phyloP scores from a whole-genome alignment of 2,113 vertebrate genomes.

The Aspiorhynchus laticeps region DNA sequence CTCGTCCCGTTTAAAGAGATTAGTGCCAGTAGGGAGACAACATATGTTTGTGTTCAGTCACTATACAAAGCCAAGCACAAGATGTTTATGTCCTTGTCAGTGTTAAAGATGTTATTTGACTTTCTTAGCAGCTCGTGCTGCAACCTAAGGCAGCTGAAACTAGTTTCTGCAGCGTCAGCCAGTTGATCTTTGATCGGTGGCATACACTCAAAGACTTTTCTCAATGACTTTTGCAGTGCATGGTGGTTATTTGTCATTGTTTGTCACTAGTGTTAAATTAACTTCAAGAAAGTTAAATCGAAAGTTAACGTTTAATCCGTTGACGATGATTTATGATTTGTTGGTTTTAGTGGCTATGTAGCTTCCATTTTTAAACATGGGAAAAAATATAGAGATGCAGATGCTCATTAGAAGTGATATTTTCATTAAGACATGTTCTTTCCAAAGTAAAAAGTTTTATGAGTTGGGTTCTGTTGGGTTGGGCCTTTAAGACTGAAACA shows the following conservation, averaged over 20 bases:
- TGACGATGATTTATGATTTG: constrained; percentile 5
- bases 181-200: constrained; percentile 32
- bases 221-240: background rate
- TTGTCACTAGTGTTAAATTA: constrained; percentile 25
- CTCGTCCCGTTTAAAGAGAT: constrained; percentile 65
- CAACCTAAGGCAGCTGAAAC: background rate
- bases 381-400: background rate
- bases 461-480: background rate
- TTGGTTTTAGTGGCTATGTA: background rate
- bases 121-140: constrained; percentile 11
- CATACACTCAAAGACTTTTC: background rate
- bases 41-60: constrained; percentile 45
- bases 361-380: background rate
- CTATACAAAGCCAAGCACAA: constrained; percentile 25
- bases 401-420: background rate
- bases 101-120: constrained; percentile 55
- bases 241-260: background rate
- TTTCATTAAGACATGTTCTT: background rate
- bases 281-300: background rate
- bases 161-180: constrained; percentile 20
- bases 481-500: background rate
- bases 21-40: constrained; percentile 57
- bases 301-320: constrained; percentile 27
- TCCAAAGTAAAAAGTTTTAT: background rate
- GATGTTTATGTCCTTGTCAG: constrained; percentile 54